phyloP scores from a whole-genome alignment of 2,888 invertebrate species.

The Andrena praecox region DNA sequence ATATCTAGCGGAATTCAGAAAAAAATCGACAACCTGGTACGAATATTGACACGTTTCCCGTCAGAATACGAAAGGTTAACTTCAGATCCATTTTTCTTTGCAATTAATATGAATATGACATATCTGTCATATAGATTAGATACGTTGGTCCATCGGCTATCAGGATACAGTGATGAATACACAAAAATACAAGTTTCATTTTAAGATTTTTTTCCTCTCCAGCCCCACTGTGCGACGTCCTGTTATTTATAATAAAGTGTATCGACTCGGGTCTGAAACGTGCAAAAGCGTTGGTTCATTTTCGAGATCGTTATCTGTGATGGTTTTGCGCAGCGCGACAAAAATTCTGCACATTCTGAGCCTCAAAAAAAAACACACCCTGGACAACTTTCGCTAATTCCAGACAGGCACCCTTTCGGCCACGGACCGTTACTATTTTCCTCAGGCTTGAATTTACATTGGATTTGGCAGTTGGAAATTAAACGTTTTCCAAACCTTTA shows the following conservation, averaged over 20 bases:
- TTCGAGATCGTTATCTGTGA: background rate
- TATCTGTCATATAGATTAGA: too few species aligned
- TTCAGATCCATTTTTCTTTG: too few species aligned
- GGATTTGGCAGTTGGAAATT: background rate
- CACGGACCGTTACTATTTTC: background rate
- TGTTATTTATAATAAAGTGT: slow-evolving; percentile 35
- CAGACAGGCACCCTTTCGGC: background rate
- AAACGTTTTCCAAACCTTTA: background rate
- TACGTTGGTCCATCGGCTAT: too few species aligned
- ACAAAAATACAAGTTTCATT: too few species aligned
- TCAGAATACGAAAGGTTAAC: too few species aligned
- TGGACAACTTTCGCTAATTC: background rate
- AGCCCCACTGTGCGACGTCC: too few species aligned
- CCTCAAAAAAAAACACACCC: background rate
- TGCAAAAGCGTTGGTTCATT: slow-evolving; percentile 22
- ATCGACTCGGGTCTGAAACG: background rate
- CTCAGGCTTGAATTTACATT: background rate
- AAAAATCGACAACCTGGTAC: too few species aligned
- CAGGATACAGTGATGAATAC: too few species aligned
- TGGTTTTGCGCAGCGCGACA: background rate
- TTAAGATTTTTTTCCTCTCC: too few species aligned
- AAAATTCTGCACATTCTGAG: slow-evolving; percentile 15
- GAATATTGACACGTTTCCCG: too few species aligned
- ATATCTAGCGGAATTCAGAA: too few species aligned
- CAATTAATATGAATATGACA: too few species aligned